Evolutionary conservation across 1,140 invertebrate genomes (phyloP).

Genomic region (Drosophila busckii): DNA sequence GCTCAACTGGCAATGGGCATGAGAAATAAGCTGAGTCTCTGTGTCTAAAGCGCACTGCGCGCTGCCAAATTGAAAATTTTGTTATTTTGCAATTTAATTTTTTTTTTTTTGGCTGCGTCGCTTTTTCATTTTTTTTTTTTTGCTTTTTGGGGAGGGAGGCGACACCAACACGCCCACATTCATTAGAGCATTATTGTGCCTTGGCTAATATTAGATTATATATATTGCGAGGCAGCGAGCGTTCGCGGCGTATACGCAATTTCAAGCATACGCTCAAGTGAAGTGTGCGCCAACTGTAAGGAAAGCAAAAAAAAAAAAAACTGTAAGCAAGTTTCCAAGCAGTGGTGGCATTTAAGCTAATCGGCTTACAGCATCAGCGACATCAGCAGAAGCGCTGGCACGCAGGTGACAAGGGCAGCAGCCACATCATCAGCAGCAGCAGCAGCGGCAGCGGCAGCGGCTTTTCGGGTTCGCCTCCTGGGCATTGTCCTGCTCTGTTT

Average conservation of each 20-base stretch:
- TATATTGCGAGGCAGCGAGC: conserved; percentile 11
- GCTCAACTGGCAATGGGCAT: conserved; percentile 36
- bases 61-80: conserved; percentile 60
- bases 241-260: too few relatives aligned
- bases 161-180: conserved; percentile 40
- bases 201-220: conserved; percentile 65
- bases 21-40: conserved; percentile 2
- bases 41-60: not conserved
- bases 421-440: conserved; percentile 56
- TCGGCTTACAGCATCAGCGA: conserved; percentile 73
- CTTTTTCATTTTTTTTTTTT: not conserved
- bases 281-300: not conserved
- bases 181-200: conserved; percentile 65
- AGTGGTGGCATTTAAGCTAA: conserved; percentile 59
- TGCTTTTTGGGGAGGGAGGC: not conserved
- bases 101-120: too few relatives aligned
- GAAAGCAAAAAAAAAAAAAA: conserved; percentile 18
- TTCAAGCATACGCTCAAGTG: not conserved
- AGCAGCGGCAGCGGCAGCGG: conserved; percentile 48
- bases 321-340: conserved; percentile 15
- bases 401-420: conserved; percentile 54
- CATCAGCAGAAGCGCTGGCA: not conserved
- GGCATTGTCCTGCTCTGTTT: conserved; percentile 16
- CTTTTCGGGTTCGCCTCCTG: conserved; percentile 10
- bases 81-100: too few relatives aligned